Evolutionary conservation across 1,140 invertebrate species (phyloP).

Genomic region (Drosophila subobscura): DNA sequence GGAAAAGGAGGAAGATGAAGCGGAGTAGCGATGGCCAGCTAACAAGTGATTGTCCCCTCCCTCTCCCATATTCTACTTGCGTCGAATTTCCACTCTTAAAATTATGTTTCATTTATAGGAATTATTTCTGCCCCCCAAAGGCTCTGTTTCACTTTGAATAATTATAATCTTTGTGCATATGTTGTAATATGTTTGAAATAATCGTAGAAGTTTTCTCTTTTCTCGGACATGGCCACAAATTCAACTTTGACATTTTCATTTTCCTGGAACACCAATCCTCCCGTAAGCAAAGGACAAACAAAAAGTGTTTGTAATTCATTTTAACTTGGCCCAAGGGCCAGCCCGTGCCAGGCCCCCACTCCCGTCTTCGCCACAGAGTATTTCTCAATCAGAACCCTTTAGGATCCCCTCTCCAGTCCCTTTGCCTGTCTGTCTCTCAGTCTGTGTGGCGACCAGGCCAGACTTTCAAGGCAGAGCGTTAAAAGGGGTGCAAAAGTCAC

Average conservation of each 20-base stretch:
- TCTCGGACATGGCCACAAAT: conserved; percentile 15
- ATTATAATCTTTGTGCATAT: not conserved
- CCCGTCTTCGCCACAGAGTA: conserved; percentile 12
- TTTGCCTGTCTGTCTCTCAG: conserved; percentile 7
- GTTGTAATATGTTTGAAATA: conserved; percentile 21
- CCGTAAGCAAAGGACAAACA: conserved; percentile 60
- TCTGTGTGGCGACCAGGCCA: conserved; percentile 45
- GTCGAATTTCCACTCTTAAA: no score
- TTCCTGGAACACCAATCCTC: conserved; percentile 46
- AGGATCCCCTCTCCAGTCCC: not conserved
- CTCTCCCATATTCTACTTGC: no score
- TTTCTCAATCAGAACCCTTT: conserved; percentile 46
- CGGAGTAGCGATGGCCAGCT: no score
- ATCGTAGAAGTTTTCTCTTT: conserved; percentile 24
- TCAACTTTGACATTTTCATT: conserved; percentile 73
- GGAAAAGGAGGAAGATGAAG: not conserved
- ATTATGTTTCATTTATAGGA: no score
- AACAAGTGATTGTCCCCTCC: no score
- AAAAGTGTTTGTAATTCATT: conserved; percentile 82
- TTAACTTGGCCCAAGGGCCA: conserved; percentile 65
- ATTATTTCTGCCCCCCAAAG: no score
- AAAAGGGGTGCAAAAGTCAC: conserved; percentile 61
- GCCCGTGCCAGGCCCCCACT: not conserved
- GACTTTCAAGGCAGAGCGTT: conserved; percentile 34
- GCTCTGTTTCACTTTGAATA: no score